A percentile compares a stretch with the other conserved stretches of the same genome.
phyloP scores from a whole-genome alignment of 2,888 invertebrate species.

The Acrobasis repandana region DNA sequence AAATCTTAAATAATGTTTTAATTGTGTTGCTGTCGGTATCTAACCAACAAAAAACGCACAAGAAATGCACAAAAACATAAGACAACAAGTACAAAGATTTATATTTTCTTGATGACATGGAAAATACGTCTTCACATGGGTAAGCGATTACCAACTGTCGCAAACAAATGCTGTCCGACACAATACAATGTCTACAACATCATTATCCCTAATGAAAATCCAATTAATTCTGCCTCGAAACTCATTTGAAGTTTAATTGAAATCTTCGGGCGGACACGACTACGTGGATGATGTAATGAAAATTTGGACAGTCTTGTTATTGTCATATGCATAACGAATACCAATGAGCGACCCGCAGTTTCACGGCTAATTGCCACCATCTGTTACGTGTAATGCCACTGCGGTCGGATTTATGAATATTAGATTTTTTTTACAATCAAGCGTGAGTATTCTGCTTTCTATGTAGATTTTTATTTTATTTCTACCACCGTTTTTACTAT shows the following conservation, averaged over 20 bases:
- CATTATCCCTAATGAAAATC: constrained; percentile 80
- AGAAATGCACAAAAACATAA: no score
- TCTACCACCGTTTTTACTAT: no score
- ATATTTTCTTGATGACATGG: no score
- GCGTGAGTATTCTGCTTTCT: not conserved
- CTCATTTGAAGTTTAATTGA: constrained; percentile 82
- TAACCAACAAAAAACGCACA: no score
- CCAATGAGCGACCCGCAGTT: constrained; percentile 63
- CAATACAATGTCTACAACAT: constrained; percentile 77
- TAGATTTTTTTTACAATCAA: constrained; percentile 43
- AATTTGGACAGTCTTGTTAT: constrained; percentile 72
- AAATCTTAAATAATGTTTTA: no score
- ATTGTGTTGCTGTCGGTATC: no score
- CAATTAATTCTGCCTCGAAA: constrained; percentile 79
- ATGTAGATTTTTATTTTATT: no score
- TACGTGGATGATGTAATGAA: constrained; percentile 76
- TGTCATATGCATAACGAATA: constrained; percentile 76
- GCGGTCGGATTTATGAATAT: constrained; percentile 56
- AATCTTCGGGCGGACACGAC: constrained; percentile 69
- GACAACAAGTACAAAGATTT: no score
- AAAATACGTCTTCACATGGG: constrained; percentile 34
- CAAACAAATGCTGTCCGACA: constrained; percentile 70
- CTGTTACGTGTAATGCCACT: constrained; percentile 48
- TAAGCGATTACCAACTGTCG: constrained; percentile 49
- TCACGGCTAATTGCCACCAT: constrained; percentile 64